phyloP scores from a whole-genome alignment of 2,888 invertebrate species.

The Orthosia incerta region DNA sequence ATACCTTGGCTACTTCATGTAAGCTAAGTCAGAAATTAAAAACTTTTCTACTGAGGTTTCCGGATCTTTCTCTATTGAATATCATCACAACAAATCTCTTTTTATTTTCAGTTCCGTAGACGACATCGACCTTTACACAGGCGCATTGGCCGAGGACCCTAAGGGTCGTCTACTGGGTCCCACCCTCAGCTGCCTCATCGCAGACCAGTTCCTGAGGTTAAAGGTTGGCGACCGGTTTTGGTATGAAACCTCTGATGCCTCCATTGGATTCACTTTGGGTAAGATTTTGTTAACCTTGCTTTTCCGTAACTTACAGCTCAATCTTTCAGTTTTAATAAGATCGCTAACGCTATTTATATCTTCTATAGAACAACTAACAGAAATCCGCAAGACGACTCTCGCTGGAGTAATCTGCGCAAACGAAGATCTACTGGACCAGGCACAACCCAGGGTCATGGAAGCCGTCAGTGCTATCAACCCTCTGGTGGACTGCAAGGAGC shows the following conservation, averaged over 20 bases:
- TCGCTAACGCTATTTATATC: neutral
- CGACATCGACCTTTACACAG: slow-evolving; percentile 97
- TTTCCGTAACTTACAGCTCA: no score
- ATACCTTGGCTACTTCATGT: neutral
- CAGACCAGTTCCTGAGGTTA: slow-evolving; percentile 95
- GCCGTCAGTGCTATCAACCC: slow-evolving; percentile 91
- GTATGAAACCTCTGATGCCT: slow-evolving; percentile 94
- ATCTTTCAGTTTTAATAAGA: no score
- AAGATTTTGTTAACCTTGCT: slow-evolving; percentile 57
- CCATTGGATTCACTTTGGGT: slow-evolving; percentile 93
- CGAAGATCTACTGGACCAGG: slow-evolving; percentile 92
- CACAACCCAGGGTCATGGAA: slow-evolving; percentile 94
- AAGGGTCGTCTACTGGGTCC: slow-evolving; percentile 95
- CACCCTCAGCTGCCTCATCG: slow-evolving; percentile 95
- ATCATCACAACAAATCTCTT: neutral
- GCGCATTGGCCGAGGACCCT: slow-evolving; percentile 96
- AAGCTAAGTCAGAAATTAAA: neutral
- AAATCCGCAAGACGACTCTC: slow-evolving; percentile 94
- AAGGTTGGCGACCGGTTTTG: slow-evolving; percentile 96
- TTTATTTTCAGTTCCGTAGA: slow-evolving; percentile 88
- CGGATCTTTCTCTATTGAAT: neutral
- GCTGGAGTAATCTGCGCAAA: slow-evolving; percentile 95
- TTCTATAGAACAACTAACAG: slow-evolving; percentile 93
- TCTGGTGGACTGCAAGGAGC: slow-evolving; percentile 92
- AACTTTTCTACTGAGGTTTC: no score